Percentiles rank a stretch among this genome's conserved stretches.
These are phyloP conservation scores for Microtus ochrogaster DNA, from an alignment of 2,113 vertebrate genomes.

Conservation along the genomic window DNA sequence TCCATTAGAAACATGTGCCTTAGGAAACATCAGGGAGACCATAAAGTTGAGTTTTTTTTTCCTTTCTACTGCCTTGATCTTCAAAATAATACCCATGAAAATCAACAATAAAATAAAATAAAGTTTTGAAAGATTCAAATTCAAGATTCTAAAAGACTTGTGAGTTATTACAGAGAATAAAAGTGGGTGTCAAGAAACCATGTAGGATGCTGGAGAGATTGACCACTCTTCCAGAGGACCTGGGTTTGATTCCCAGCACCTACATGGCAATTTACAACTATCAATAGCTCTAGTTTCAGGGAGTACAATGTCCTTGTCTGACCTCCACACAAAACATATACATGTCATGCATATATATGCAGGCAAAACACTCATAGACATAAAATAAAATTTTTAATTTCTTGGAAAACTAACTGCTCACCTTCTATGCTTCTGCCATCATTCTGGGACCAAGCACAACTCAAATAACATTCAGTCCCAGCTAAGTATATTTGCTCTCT, in stretches of 20 bases:
- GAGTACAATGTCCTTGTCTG: not conserved
- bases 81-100: not conserved
- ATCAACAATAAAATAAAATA: not conserved
- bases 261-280: not conserved
- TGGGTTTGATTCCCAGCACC: not conserved
- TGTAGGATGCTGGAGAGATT: not conserved
- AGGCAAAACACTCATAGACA: too few species aligned
- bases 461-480: not conserved
- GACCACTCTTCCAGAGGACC: not conserved
- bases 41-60: not conserved
- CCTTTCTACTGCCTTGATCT: not conserved
- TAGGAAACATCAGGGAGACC: not conserved
- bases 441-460: not conserved
- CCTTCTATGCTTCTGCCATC: not conserved
- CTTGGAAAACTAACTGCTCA: not conserved
- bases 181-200: not conserved
- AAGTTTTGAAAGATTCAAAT: not conserved
- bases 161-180: not conserved
- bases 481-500: not conserved
- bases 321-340: not conserved
- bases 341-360: too few species aligned
- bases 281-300: not conserved
- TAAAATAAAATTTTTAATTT: not conserved
- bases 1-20: not conserved
- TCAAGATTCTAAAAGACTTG: not conserved